These are phyloP conservation scores for Anser cygnoides DNA, from an alignment of 2,113 vertebrate species.

Conservation along the genomic window DNA sequence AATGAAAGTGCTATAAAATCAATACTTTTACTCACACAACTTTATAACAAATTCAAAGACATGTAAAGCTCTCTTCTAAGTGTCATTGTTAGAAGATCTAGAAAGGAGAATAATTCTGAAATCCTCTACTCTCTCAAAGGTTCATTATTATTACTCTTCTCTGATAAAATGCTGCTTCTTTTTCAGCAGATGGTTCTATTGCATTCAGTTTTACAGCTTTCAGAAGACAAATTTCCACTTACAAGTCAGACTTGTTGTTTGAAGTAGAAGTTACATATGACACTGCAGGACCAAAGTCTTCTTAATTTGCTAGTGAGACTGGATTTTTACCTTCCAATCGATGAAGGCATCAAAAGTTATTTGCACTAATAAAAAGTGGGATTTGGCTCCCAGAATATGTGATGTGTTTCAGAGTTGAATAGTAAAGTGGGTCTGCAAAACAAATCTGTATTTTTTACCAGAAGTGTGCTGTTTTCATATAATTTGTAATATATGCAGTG, in stretches of 20 bases:
- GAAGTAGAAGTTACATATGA: not conserved
- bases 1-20: not conserved
- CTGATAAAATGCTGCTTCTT: not conserved
- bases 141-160: slow-evolving; percentile 6
- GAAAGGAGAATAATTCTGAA: not conserved
- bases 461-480: not conserved
- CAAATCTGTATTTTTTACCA: not conserved
- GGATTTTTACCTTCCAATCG: not conserved
- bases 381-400: slow-evolving; percentile 6
- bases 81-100: not conserved
- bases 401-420: not conserved
- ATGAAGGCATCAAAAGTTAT: not conserved
- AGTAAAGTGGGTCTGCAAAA: not conserved
- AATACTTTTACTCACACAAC: not conserved
- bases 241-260: not conserved
- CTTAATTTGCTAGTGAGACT: not conserved
- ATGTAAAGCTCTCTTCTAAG: not conserved
- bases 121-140: not conserved
- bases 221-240: slow-evolving; percentile 28
- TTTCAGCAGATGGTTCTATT: slow-evolving; percentile 16
- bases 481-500: not conserved
- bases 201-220: slow-evolving; percentile 17
- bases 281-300: not conserved
- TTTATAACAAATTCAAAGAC: not conserved
- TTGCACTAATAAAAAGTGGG: not conserved